Evolutionary conservation across 2,113 vertebrate genomes (phyloP), one percentile per base, ranked within the genome.

Genomic region (Protobothrops flavoviridis): DNA sequence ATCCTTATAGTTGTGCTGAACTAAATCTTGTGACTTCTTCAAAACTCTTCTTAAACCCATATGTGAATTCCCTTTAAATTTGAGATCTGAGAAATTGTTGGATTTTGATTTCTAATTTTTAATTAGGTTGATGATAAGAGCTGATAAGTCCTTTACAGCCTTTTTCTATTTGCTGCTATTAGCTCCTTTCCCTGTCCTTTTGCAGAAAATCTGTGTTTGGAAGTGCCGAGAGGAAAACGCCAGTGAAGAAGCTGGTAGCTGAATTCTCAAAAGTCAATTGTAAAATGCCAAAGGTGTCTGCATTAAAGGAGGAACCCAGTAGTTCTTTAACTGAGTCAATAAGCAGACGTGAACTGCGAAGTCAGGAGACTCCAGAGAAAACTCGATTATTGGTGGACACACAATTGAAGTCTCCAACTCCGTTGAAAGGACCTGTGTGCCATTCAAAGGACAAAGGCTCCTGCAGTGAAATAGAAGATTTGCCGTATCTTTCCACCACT

Each of bases 401-500:
- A 93, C 96, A 97, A 21, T 95, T 98, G 74, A 97, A 98, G 96
- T 97, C 97, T 89, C 97, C 97, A 0, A 96, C 96, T 88, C 97
- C 96, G 17, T 94, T 95, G 6, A 93, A 98, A 95, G 97, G 97
- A 64, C 96, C 97, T 5, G 88, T 96, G 1, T 12, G 95, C 94
- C 97, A 98, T 64, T 96, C 97, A 95, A 99, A 98, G 98, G 99
- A 99, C 95, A 98, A 98, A 94, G 86, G 98, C 33, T 98, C 98
- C 95, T 97, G 98, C 96, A 96, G 96, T n/a, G 98, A 99, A 97
- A 97, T 98, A 33, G 99, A 99, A 94, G 98, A 99, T 91, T 98
- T 99, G 97, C 99, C 99, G 91, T 99, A 99, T 97, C 98, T 99
- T 97, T 98, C 98, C 23, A 99, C 99, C 95, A 99, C 98, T 45